A percentile compares a stretch with the other conserved stretches of the same genome.
Conservation (phyloP, 2,113 vertebrate species). For the Podilymbus podiceps region DNA sequence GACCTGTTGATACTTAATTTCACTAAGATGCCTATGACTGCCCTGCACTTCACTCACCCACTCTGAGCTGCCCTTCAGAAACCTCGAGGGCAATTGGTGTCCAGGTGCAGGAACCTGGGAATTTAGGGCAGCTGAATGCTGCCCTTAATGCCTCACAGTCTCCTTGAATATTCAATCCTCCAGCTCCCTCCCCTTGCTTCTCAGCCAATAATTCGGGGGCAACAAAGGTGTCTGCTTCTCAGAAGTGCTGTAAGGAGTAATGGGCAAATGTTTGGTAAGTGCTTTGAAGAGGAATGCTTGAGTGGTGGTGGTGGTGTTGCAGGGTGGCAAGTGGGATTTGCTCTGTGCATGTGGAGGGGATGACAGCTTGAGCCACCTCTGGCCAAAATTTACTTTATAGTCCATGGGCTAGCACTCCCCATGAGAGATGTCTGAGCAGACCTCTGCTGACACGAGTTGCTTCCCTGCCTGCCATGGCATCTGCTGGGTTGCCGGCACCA, state of each 20-base stretch:
- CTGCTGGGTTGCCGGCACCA: not conserved
- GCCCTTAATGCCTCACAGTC: accelerated
- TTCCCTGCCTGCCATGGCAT: not conserved
- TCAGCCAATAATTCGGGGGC: not conserved
- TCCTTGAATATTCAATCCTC: not conserved
- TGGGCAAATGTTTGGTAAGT: not conserved
- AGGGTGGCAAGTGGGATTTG: not conserved
- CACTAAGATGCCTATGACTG: not conserved
- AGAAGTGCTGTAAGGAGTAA: not conserved
- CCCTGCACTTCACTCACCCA: not conserved
- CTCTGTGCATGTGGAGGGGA: not conserved
- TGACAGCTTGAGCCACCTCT: not conserved
- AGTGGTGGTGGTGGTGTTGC: not conserved
- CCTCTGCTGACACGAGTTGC: not conserved
- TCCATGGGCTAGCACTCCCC: not conserved
- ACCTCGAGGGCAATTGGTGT: not conserved
- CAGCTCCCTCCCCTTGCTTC: not conserved
- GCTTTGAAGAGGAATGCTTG: not conserved
- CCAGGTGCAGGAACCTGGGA: not conserved
- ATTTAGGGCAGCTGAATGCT: not conserved
- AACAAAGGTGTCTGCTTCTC: conserved; percentile 1
- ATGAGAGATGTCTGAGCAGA: not conserved
- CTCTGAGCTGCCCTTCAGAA: not conserved
- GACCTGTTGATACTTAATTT: not conserved
- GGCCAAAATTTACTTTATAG: not conserved